Conservation (phyloP, 2,888 invertebrate species). For the Leuctra nigra region DNA sequence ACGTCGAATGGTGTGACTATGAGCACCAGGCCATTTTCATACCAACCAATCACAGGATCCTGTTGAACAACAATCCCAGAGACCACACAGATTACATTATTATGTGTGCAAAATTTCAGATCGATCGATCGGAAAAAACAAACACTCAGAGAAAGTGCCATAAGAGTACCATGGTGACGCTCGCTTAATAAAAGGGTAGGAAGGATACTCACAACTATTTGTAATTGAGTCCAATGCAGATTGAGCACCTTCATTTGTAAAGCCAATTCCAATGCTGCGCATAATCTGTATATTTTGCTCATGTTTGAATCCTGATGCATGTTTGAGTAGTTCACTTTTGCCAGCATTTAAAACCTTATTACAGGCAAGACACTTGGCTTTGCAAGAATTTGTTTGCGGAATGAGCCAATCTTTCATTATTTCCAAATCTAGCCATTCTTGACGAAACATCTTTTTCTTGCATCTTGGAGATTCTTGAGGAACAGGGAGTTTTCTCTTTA, state of each 20-base stretch:
- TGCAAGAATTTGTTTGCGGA: slow-evolving; percentile 32
- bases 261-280: neutral
- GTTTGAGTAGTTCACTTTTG: slow-evolving; percentile 36
- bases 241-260: neutral
- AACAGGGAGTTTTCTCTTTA: too few relatives aligned
- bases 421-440: slow-evolving; percentile 29
- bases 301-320: slow-evolving; percentile 35
- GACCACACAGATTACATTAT: too few relatives aligned
- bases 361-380: slow-evolving; percentile 34
- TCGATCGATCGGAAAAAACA: too few relatives aligned
- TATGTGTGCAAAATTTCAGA: too few relatives aligned
- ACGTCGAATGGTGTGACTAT: too few relatives aligned
- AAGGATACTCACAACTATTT: neutral
- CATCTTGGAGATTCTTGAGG: neutral
- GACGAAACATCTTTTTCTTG: slow-evolving; percentile 27
- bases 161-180: too few relatives aligned
- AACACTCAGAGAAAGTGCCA: too few relatives aligned
- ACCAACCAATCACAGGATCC: neutral
- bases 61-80: too few relatives aligned
- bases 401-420: slow-evolving; percentile 35
- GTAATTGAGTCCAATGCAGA: slow-evolving; percentile 9
- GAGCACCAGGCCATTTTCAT: neutral
- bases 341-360: slow-evolving; percentile 34
- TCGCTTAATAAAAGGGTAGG: too few relatives aligned
- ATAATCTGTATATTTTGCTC: slow-evolving; percentile 22